Base-by-base conservation (phyloP, 2,888 invertebrate species). In the Chrysomela aeneicollis region DNA sequence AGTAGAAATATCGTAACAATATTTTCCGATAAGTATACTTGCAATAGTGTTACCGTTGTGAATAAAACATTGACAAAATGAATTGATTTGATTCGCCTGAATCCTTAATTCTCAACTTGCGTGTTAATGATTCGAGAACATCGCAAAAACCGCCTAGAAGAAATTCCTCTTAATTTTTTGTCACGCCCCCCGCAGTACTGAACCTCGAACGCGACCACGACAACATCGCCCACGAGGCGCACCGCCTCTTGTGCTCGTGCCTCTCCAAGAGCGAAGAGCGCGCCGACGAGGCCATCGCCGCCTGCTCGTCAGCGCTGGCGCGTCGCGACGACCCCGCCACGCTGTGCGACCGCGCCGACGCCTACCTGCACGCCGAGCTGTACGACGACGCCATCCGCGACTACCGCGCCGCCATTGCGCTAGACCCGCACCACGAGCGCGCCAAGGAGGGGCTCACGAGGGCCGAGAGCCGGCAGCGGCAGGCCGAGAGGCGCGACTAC, bases 401-500 rank as follows among this genome's bases (percentile, higher is more conserved):
- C 77, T 98, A 87, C 84, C 92, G 94, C 76, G 88, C 91, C 61
- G 98, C 98, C 0, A 80, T 94, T 65, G 92, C 94, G 74, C 83
- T 94, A 26, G 94, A 98, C 73, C 90, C 92, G 42, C 87, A 90
- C 22, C 86, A 89, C 67, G 88, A 90, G 71, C 85, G 94, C 69
- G 97, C 97, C 1, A 92, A 93, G 80, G 96, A 98, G 66, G 98
- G 98, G 0, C 81, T 96, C 19, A 88, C 90, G 66, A 90, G 90
- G 73, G 96, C 97, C 1, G 94, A 97, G 83, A 93, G 95, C 78
- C 83, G 97, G 72, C 94, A 96, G 82, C 97, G 97, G 78, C 93
- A 95, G 79, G 88, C 97, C 0, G 94, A 96, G 78, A 92, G 92
- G 77, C 85, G 97, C 71, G 98, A 99, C 84, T 99, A 99, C 84